phyloP scores from a whole-genome alignment of 2,888 invertebrate genomes.

The Epirrita christyi region DNA sequence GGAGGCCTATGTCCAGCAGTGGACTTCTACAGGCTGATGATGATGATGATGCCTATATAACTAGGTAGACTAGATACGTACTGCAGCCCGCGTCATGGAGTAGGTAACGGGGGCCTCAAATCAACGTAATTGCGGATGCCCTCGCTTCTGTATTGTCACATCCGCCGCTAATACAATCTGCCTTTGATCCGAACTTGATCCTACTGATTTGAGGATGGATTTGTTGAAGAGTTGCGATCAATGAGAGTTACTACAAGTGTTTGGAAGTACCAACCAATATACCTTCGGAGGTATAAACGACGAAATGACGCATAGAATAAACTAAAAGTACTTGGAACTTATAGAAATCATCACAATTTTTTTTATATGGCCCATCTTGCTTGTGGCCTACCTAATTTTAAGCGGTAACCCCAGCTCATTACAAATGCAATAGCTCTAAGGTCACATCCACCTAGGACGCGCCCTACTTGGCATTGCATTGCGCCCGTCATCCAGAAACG shows the following conservation, averaged over 20 bases:
- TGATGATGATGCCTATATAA: not conserved
- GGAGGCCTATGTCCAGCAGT: too few relatives aligned
- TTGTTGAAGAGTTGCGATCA: conserved; percentile 13
- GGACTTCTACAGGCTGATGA: too few relatives aligned
- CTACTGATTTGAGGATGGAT: conserved; percentile 24
- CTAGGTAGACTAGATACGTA: conserved; percentile 3
- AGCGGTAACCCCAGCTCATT: too few relatives aligned
- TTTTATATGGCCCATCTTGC: too few relatives aligned
- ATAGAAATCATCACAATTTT: too few relatives aligned
- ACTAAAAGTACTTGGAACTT: too few relatives aligned
- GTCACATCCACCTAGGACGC: too few relatives aligned
- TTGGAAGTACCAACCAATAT: not conserved
- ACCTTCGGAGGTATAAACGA: not conserved
- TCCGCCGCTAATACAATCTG: conserved; percentile 51
- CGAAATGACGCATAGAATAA: too few relatives aligned
- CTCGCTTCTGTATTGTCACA: conserved; percentile 49
- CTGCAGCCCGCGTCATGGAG: conserved; percentile 17
- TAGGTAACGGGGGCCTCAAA: conserved; percentile 60
- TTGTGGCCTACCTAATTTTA: too few relatives aligned
- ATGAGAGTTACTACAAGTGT: conserved; percentile 4
- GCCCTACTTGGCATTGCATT: too few relatives aligned
- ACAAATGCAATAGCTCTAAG: too few relatives aligned
- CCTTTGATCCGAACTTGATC: conserved; percentile 39
- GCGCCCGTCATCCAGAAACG: too few relatives aligned
- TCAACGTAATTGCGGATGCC: conserved; percentile 70